A percentile compares a stretch with the other conserved stretches of the same genome.
These are phyloP conservation scores for Zophobas morio DNA, from an alignment of 1,140 invertebrate genomes.

Conservation along the genomic window DNA sequence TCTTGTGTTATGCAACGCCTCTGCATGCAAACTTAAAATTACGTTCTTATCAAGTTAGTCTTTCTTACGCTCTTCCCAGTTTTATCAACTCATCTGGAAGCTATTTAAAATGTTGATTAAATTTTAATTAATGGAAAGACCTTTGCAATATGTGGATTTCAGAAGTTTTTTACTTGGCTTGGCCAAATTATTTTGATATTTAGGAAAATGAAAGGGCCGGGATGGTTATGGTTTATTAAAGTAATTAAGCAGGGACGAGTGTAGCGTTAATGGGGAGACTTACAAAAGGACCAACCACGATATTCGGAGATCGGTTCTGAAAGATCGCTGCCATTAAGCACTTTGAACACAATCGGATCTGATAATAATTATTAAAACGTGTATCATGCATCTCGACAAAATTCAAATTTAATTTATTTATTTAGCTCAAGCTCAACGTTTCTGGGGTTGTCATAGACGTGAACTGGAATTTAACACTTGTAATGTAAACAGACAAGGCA, in stretches of 20 bases:
- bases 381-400: background rate
- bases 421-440: too few relatives aligned
- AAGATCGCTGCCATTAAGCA: slow-evolving; percentile 30
- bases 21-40: slow-evolving; percentile 60
- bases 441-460: too few relatives aligned
- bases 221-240: slow-evolving; percentile 31
- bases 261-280: slow-evolving; percentile 31
- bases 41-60: slow-evolving; percentile 61
- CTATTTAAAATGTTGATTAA: slow-evolving; percentile 48
- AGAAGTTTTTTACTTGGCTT: background rate
- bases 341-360: background rate
- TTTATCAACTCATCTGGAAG: slow-evolving; percentile 45
- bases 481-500: too few relatives aligned
- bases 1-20: slow-evolving; percentile 57
- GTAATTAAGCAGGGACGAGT: slow-evolving; percentile 37
- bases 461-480: too few relatives aligned
- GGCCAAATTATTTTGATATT: slow-evolving; percentile 21
- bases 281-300: slow-evolving; percentile 36
- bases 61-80: slow-evolving; percentile 52
- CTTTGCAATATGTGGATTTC: too few relatives aligned
- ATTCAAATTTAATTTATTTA: background rate
- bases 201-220: slow-evolving; percentile 6
- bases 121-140: slow-evolving; percentile 44
- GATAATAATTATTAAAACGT: too few relatives aligned
- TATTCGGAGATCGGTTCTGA: slow-evolving; percentile 21